Evolutionary conservation across 64 coral and sea anemone genomes (phyloP), one percentile per base, ranked within the genome.

Genomic region (Stylophora pistillata): DNA sequence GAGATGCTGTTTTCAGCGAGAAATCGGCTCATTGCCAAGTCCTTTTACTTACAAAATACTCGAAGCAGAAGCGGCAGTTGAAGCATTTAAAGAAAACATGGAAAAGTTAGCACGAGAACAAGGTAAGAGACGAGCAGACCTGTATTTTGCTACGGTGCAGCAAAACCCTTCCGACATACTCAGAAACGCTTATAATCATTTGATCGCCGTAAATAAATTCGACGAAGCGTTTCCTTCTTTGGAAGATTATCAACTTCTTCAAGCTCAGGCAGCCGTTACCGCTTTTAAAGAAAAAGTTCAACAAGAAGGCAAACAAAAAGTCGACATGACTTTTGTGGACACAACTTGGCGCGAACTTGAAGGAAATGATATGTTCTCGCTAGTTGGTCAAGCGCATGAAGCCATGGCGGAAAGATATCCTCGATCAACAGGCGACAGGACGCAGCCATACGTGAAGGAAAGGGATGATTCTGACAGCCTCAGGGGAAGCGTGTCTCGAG

Each of bases 381-480:
- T 96, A 27, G 91, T 96, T 18, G 71, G 79, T 25, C 86, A 87
- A 53, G 94, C 66, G 25, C 89, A 87, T 11, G 94, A 93, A 16
- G 86, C 94, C 4, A 89, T 96, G 53, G 75, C 64, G 13, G 94
- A 96, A 3, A 76, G 94, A 29, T 96, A 96, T 83, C 94, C 94
- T 15, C 91, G 94, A 34, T 93, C 91, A 53, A 96, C 94, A 23
- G 94, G 94, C 20, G 94, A 96, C 68, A 88, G 94, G 54, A 96
- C 77, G 25, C 88, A 93, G 70, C 94, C 94, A 1, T 96, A 93
- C 53, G 76, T 96, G 4, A 92, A 96, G 20, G 74, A 89, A 41
- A 76, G 85, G 60, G 84, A 73, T 41, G 20, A 30, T 5, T 25
- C 31, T 2, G 29, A 55, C 56, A 76, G 74, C 1, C 25, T 32